phyloP scores from a whole-genome alignment of 2,797 vertebrate genomes.

The Lacerta viridis region DNA sequence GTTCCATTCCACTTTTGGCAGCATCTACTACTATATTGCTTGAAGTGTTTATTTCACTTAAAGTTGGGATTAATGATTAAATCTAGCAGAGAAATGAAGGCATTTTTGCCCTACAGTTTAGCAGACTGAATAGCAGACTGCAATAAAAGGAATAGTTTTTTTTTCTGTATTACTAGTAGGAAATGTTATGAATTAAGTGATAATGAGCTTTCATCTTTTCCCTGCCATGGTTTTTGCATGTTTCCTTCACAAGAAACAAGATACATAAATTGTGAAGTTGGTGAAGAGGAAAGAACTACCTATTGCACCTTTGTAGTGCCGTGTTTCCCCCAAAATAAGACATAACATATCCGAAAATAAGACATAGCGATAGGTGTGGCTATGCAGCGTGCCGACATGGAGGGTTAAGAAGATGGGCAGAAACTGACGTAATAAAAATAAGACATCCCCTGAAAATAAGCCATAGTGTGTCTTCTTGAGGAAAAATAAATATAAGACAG shows the following conservation, averaged over 20 bases:
- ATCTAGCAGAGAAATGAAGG: conserved; percentile 3
- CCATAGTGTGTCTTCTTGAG: too few species aligned
- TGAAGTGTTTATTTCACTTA: conserved; percentile 30
- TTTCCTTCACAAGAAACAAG: conserved; percentile 4
- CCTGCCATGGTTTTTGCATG: not conserved
- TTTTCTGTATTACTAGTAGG: not conserved
- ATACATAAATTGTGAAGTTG: not conserved
- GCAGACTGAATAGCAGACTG: not conserved
- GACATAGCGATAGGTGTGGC: too few species aligned
- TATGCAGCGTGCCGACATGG: too few species aligned
- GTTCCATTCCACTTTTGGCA: conserved; percentile 31
- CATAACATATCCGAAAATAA: too few species aligned
- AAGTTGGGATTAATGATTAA: conserved; percentile 33
- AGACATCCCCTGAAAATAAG: too few species aligned
- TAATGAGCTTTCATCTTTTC: not conserved
- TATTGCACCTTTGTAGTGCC: conserved; percentile 14
- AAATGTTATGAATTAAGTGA: conserved; percentile 21
- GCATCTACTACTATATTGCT: conserved; percentile 13
- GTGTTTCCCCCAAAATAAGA: too few species aligned
- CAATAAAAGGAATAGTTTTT: not conserved
- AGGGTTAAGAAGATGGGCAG: too few species aligned
- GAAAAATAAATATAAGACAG: too few species aligned
- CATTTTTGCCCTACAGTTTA: conserved; percentile 9
- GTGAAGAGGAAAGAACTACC: not conserved
- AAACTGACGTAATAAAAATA: too few species aligned